A percentile compares a stretch with the other conserved stretches of the same genome.
Evolutionary conservation across 2,888 invertebrate species (phyloP).

Genomic region (Halocaridina rubra): DNA sequence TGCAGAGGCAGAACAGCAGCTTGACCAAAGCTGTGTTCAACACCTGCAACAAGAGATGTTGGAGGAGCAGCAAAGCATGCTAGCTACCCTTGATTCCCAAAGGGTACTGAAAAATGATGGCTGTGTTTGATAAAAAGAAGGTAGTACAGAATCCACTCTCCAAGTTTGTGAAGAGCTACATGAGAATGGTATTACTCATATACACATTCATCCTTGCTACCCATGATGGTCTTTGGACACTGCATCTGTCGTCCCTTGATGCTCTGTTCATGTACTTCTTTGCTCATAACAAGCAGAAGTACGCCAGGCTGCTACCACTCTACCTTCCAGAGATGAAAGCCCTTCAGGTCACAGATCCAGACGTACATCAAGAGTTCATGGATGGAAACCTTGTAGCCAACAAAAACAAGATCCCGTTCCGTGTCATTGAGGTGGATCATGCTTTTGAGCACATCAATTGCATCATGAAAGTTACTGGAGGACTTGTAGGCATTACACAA

Average conservation of each 20-base stretch:
- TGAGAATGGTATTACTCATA: background rate
- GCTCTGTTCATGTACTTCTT: background rate
- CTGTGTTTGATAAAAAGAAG: background rate
- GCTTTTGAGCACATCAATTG: background rate
- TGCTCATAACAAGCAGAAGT: background rate
- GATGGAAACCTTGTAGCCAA: background rate
- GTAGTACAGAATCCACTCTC: background rate
- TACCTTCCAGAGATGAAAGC: background rate
- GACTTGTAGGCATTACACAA: background rate
- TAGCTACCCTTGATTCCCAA: background rate
- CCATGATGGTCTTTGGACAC: background rate
- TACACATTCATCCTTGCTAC: constrained; percentile 2
- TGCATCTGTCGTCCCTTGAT: constrained; percentile 11
- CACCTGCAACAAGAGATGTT: background rate
- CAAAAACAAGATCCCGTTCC: background rate
- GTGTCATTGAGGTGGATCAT: background rate
- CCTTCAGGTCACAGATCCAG: background rate
- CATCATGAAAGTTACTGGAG: background rate
- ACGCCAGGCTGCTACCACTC: background rate
- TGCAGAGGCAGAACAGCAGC: background rate
- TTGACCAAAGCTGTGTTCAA: background rate
- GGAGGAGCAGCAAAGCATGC: background rate
- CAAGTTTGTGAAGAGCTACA: background rate
- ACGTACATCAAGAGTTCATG: background rate
- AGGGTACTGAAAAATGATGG: background rate